Conservation (phyloP, 1,140 invertebrate species). For the Apis florea region DNA sequence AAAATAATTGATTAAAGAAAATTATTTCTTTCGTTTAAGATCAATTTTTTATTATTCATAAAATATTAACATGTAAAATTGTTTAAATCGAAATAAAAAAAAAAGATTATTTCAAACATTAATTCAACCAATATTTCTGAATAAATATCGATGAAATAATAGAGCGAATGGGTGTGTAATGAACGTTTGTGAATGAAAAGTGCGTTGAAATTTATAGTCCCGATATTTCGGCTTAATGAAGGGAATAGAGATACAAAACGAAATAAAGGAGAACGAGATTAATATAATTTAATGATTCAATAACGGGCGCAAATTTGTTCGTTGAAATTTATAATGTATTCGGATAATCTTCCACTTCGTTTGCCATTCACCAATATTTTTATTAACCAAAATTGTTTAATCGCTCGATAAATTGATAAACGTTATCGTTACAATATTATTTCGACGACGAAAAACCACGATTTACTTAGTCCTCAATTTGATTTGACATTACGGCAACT, state of each 20-base stretch:
- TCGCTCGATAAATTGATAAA: background rate
- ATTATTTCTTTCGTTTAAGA: too few species aligned
- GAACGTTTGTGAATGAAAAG: background rate
- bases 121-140: background rate
- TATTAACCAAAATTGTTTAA: background rate
- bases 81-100: too few species aligned
- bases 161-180: background rate
- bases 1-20: too few species aligned
- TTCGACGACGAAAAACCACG: background rate
- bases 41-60: too few species aligned
- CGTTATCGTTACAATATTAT: background rate
- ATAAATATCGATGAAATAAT: background rate
- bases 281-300: constrained; percentile 4
- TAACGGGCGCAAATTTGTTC: background rate
- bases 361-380: background rate
- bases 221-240: background rate
- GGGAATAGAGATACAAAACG: background rate
- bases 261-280: background rate
- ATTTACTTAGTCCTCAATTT: background rate
- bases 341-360: background rate
- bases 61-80: too few species aligned
- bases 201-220: background rate
- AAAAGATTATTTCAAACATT: background rate
- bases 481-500: too few species aligned
- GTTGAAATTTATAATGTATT: background rate